phyloP scores from a whole-genome alignment of 2,797 vertebrate genomes.

The Girardinus metallicus region DNA sequence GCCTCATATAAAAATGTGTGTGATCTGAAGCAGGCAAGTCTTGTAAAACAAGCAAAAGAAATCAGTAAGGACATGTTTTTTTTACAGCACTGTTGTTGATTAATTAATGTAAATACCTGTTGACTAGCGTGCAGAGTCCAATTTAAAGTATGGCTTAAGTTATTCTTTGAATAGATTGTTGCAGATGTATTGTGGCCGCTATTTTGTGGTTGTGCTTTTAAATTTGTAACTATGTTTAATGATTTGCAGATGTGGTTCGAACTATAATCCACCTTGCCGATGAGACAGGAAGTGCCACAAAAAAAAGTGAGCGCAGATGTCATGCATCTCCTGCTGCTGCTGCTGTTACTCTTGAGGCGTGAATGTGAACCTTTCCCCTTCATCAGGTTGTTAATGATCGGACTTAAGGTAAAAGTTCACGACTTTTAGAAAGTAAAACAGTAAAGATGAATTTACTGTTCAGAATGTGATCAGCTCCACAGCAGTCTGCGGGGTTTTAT shows the following conservation, averaged over 20 bases:
- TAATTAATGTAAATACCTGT: not conserved
- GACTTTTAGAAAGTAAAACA: not conserved
- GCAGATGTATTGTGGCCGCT: not conserved
- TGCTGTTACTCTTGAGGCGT: not conserved
- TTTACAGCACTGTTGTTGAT: not conserved
- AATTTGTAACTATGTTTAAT: not conserved
- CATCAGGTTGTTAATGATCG: not conserved
- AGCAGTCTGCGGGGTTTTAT: conserved; percentile 26
- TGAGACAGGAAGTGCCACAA: not conserved
- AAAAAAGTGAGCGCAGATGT: not conserved
- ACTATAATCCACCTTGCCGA: not conserved
- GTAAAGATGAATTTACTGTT: not conserved
- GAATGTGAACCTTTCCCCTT: not conserved
- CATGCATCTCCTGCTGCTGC: not conserved
- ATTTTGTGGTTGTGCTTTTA: not conserved
- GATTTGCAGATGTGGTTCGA: not conserved
- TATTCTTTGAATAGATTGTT: not conserved
- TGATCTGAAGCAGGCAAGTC: not conserved
- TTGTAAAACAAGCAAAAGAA: not conserved
- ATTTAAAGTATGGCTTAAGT: not conserved
- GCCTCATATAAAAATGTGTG: not conserved
- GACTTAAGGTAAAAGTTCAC: not conserved
- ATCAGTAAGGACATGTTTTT: not conserved
- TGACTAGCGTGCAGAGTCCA: not conserved
- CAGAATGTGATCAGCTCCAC: not conserved